phyloP scores from a whole-genome alignment of 1,140 invertebrate species.

The Ladona fulva region DNA sequence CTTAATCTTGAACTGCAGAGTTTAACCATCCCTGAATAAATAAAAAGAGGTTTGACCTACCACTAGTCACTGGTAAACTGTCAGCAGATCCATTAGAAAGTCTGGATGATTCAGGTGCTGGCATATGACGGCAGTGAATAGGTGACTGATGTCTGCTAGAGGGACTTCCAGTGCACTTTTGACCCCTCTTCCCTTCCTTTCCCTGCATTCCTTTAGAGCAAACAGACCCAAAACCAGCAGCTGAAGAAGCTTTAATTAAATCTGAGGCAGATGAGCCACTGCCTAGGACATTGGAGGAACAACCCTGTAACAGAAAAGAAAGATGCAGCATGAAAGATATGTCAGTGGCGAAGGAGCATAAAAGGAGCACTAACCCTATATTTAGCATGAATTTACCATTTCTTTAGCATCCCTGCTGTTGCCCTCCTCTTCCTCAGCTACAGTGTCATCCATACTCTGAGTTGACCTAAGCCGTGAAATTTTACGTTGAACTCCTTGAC shows the following conservation, averaged over 20 bases:
- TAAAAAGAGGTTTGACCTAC: too few species aligned
- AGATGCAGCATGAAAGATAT: background rate
- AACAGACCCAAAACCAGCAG: background rate
- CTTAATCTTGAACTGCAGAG: too few species aligned
- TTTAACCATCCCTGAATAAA: too few species aligned
- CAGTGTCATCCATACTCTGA: background rate
- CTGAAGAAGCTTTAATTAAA: background rate
- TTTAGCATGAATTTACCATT: background rate
- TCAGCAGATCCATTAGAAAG: background rate
- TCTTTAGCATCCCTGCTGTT: background rate
- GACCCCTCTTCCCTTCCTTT: background rate
- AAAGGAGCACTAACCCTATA: background rate
- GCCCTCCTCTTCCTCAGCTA: background rate
- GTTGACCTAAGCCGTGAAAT: constrained; percentile 51
- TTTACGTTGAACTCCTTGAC: constrained; percentile 66
- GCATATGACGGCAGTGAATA: background rate
- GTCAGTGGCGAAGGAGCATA: background rate
- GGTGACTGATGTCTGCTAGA: background rate
- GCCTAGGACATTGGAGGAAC: background rate
- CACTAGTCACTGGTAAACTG: background rate
- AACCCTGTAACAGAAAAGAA: background rate
- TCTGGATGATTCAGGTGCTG: background rate
- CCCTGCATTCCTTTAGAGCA: background rate
- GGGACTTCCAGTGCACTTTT: background rate
- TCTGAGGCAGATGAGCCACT: background rate